These are phyloP conservation scores for Pseudomyrmex cubaensis DNA, from an alignment of 1,140 invertebrate genomes.

Conservation along the genomic window DNA sequence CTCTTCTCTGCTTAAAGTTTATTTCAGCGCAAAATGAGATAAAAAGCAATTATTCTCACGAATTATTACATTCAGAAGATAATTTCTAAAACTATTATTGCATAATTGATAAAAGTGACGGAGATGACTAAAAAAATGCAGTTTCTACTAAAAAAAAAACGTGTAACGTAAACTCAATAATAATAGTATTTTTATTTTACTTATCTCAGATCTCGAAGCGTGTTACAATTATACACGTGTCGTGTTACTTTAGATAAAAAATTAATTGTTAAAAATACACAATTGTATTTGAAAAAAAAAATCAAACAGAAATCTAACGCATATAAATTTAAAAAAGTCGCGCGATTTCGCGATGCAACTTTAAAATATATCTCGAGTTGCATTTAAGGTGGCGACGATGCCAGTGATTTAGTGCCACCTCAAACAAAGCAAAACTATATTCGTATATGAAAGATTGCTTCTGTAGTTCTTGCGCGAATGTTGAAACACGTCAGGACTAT, in stretches of 20 bases:
- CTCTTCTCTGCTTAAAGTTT: too few species aligned
- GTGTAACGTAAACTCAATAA: neutral
- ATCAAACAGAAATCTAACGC: neutral
- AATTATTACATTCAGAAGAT: too few species aligned
- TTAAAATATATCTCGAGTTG: neutral
- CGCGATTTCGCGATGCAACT: neutral
- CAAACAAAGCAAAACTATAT: constrained; percentile 35
- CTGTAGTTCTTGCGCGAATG: constrained; percentile 31
- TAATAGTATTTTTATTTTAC: neutral
- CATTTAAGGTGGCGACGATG: constrained; percentile 1
- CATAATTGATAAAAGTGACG: too few species aligned
- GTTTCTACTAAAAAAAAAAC: neutral
- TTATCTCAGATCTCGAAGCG: too few species aligned
- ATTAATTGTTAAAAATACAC: too few species aligned
- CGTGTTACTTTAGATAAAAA: too few species aligned
- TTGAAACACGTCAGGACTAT: constrained; percentile 46
- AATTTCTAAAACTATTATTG: too few species aligned
- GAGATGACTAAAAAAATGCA: too few species aligned
- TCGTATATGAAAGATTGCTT: constrained; percentile 40
- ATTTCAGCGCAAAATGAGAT: neutral
- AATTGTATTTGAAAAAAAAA: too few species aligned
- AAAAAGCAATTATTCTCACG: neutral
- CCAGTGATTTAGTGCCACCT: constrained; percentile 15
- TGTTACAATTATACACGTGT: too few species aligned
- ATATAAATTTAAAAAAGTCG: neutral